These are phyloP conservation scores for Pseudomyrmex flavicornis DNA, from an alignment of 1,140 invertebrate genomes.

Conservation along the genomic window DNA sequence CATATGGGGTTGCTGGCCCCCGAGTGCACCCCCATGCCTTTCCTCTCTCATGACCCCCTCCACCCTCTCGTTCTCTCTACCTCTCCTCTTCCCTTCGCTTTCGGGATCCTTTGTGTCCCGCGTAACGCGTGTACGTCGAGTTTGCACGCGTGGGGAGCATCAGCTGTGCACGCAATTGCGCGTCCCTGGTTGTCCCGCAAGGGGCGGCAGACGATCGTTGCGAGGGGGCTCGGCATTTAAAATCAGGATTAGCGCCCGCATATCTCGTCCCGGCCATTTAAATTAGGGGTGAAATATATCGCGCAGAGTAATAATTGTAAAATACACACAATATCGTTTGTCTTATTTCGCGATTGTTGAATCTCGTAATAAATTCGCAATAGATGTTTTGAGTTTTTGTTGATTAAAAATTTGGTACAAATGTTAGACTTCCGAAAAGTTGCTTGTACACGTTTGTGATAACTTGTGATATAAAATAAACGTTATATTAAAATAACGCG, in stretches of 20 bases:
- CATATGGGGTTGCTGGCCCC: slow-evolving; percentile 75
- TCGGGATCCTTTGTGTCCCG: slow-evolving; percentile 33
- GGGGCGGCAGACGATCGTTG: slow-evolving; percentile 34
- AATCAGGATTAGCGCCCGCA: slow-evolving; percentile 63
- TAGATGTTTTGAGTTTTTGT: not conserved
- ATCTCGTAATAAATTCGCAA: not conserved
- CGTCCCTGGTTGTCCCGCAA: slow-evolving; percentile 49
- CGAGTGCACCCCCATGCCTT: slow-evolving; percentile 60
- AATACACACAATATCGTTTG: not conserved
- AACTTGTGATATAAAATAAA: not conserved
- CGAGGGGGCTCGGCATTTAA: slow-evolving; percentile 65
- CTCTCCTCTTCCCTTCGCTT: slow-evolving; percentile 19
- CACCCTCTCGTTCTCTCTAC: too few species aligned
- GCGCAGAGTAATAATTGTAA: not conserved
- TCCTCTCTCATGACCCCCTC: slow-evolving; percentile 20
- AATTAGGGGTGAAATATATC: slow-evolving; percentile 36
- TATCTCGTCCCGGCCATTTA: slow-evolving; percentile 58
- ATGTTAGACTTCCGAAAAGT: not conserved
- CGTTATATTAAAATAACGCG: not conserved
- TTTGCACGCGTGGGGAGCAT: slow-evolving; percentile 79
- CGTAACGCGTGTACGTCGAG: slow-evolving; percentile 57
- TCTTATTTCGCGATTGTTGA: not conserved
- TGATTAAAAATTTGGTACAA: not conserved
- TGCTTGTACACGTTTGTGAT: not conserved
- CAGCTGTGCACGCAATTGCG: slow-evolving; percentile 79